Evolutionary conservation across 2,113 vertebrate species (phyloP), one percentile per base, ranked within the genome.

Genomic region (Tonatia bakeri): DNA sequence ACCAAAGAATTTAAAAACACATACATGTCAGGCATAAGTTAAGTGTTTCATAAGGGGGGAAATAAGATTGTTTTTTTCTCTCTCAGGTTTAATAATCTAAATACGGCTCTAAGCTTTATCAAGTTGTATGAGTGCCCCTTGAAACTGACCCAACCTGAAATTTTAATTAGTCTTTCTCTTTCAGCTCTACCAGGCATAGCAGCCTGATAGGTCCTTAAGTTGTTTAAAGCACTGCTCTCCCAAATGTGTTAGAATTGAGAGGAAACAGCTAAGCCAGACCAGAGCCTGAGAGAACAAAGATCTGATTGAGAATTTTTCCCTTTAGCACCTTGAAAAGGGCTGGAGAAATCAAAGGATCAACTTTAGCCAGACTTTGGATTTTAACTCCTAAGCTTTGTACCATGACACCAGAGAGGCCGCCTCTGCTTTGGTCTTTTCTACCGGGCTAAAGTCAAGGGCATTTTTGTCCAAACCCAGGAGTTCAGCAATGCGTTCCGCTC

Each of bases 401-500:
- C 99, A 99, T 95, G 99, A 99, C 88, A 99, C 98, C 91, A 99
- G 98, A 24, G 99, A 99, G 13, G 99, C 99, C 19, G 99, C 99
- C 97, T 99, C 99, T 67, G 98, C 98, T 92, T 99, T 98, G 0
- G 98, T 98, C 97, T 99, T 99, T 98, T 99, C 99, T 24, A 99
- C 98, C 0, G 99, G 99, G 97, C 99, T 99, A 97, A 99, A 99
- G 97, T 99, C 99, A 73, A 99, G 99, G 67, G 99, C 99, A 33
- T 99, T 99, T 98, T 99, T 99, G 91, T 99, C 99, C 98, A 99
- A 97, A 50, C 99, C 99, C 97, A 99, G 91, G 92, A 99, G 99
- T 98, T 99, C 99, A 87, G 99, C 99, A 56, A 99, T 99, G 93
- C 99, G 99, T 96, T 99, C 99, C 17, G 99, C 99, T 97, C 99